Percentiles rank a stretch among this genome's conserved stretches.
These are phyloP conservation scores for Psix sp. DNA, from an alignment of 1,140 invertebrate species.

Conservation along the genomic window DNA sequence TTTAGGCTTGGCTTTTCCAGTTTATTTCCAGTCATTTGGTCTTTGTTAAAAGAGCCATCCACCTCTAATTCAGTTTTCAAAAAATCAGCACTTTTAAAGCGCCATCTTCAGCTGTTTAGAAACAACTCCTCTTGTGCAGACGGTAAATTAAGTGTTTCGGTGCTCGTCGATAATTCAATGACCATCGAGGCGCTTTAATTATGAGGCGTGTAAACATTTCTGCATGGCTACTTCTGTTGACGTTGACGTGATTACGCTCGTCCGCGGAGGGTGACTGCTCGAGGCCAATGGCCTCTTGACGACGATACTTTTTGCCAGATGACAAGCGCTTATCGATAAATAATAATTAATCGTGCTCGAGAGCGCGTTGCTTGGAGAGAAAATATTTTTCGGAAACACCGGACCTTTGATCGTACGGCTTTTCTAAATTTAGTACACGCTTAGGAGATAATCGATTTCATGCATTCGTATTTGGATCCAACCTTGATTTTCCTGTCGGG, in stretches of 20 bases:
- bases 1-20: no score
- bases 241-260: slow-evolving; percentile 49
- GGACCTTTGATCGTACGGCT: not conserved
- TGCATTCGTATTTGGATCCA: not conserved
- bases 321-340: slow-evolving; percentile 37
- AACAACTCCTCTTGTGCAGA: no score
- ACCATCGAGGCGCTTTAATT: no score
- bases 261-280: slow-evolving; percentile 35
- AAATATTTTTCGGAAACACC: no score
- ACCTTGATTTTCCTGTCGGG: not conserved
- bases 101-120: no score
- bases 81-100: no score
- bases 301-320: slow-evolving; percentile 27
- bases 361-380: no score
- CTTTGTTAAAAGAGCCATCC: no score
- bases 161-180: no score
- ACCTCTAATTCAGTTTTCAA: no score
- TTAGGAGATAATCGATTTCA: not conserved
- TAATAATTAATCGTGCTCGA: slow-evolving; percentile 13
- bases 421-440: not conserved
- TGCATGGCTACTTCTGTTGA: slow-evolving; percentile 45
- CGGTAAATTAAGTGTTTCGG: no score
- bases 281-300: slow-evolving; percentile 40
- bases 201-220: slow-evolving; percentile 40
- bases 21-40: no score